Conservation (phyloP, 2,113 vertebrate species). For the Psammodynastes pulverulentus region DNA sequence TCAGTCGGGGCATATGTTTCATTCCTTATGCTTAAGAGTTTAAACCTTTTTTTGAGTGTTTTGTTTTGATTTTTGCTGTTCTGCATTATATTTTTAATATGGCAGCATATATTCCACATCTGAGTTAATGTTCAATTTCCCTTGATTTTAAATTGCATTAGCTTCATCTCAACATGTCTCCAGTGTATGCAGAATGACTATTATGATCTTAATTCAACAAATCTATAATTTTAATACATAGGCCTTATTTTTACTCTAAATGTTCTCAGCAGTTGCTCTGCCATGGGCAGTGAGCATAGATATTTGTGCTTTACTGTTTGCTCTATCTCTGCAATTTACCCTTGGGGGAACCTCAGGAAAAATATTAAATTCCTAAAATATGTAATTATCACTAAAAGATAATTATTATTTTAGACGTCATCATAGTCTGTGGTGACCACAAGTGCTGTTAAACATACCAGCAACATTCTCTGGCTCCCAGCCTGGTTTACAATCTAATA, state of each 20-base stretch:
- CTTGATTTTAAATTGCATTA: constrained; percentile 21
- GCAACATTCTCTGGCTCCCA: not conserved
- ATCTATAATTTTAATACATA: constrained; percentile 39
- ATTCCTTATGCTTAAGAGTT: constrained; percentile 20
- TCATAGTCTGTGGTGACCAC: not conserved
- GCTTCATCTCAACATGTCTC: constrained; percentile 20
- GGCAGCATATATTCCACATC: not conserved
- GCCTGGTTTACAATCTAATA: not conserved
- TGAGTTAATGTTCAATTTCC: constrained; percentile 3
- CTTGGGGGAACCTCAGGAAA: constrained; percentile 42
- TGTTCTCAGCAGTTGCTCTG: constrained; percentile 28
- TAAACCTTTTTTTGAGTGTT: not conserved
- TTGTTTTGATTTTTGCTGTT: constrained; percentile 39
- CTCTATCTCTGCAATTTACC: constrained; percentile 43
- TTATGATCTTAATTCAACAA: constrained; percentile 36
- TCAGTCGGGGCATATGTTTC: constrained; percentile 10
- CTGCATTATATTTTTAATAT: constrained; percentile 16
- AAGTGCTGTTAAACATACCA: not conserved
- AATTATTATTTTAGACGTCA: not conserved
- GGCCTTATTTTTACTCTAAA: constrained; percentile 40
- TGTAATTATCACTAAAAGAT: not conserved
- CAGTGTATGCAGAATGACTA: not conserved
- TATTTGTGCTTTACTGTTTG: not conserved
- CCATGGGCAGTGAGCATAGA: constrained; percentile 14
- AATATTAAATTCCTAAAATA: constrained; percentile 14